These are phyloP conservation scores for Tineola bisselliella DNA, from an alignment of 2,888 invertebrate species.

Conservation along the genomic window DNA sequence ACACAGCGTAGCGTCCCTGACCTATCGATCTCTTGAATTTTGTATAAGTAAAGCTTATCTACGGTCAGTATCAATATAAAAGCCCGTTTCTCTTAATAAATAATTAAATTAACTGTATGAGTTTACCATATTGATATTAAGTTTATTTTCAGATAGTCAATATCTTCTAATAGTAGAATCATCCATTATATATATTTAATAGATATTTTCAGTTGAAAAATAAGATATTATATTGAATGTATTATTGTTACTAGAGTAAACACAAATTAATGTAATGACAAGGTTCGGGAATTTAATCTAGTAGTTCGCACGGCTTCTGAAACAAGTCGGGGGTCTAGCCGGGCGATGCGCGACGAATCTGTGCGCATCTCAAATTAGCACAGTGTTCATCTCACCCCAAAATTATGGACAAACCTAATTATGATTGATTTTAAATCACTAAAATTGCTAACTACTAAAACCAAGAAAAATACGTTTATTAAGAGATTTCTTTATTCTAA, in stretches of 20 bases:
- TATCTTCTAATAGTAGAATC: too few species aligned
- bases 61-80: background rate
- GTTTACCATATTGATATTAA: too few species aligned
- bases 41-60: background rate
- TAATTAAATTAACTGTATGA: too few species aligned
- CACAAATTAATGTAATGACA: background rate
- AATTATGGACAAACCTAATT: background rate
- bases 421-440: background rate
- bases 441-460: too few species aligned
- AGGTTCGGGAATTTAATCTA: background rate
- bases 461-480: too few species aligned
- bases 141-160: too few species aligned
- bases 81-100: too few species aligned
- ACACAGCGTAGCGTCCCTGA: background rate
- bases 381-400: background rate
- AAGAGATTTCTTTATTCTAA: too few species aligned
- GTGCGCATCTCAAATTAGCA: background rate
- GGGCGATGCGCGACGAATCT: background rate
- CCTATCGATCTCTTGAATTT: conserved; percentile 6
- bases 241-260: background rate
- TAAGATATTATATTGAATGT: background rate
- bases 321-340: background rate
- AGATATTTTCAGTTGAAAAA: too few species aligned
- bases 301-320: background rate
- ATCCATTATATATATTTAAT: too few species aligned